These are phyloP conservation scores for Helobdella robusta DNA, from an alignment of 2,888 invertebrate genomes.

Conservation along the genomic window DNA sequence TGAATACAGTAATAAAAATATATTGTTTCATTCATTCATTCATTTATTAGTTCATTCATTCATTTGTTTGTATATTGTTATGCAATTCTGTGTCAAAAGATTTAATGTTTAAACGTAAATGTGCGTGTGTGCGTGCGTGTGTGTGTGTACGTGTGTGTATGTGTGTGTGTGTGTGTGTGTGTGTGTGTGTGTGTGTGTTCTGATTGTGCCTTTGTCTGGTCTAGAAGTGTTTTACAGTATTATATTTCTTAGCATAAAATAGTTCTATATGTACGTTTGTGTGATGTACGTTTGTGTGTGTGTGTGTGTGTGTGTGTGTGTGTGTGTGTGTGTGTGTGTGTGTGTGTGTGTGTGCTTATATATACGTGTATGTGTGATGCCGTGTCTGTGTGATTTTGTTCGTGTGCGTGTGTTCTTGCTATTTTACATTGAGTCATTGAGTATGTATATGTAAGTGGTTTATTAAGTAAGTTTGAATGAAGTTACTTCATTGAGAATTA, in stretches of 20 bases:
- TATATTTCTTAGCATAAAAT: too few relatives aligned
- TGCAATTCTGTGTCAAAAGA: background rate
- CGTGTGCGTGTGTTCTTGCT: background rate
- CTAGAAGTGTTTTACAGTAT: too few relatives aligned
- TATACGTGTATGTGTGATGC: background rate
- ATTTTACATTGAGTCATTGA: too few relatives aligned
- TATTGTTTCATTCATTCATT: too few relatives aligned
- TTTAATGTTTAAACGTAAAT: background rate
- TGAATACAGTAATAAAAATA: too few relatives aligned
- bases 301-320: conserved; percentile 4
- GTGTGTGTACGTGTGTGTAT: conserved; percentile 4
- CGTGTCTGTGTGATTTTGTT: background rate
- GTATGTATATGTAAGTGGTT: too few relatives aligned
- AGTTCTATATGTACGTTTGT: background rate
- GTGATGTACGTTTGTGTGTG: conserved; percentile 1
- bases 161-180: conserved; percentile 4
- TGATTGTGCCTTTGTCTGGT: background rate
- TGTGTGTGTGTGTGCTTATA: background rate
- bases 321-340: conserved; percentile 2
- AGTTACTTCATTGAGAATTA: too few relatives aligned
- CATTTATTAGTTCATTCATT: too few relatives aligned
- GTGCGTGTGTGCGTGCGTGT: background rate
- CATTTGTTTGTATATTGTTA: too few relatives aligned
- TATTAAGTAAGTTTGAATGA: too few relatives aligned
- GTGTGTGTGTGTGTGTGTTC: conserved; percentile 1